These are phyloP conservation scores for Diceros bicornis DNA, from an alignment of 2,797 vertebrate genomes.

Conservation along the genomic window DNA sequence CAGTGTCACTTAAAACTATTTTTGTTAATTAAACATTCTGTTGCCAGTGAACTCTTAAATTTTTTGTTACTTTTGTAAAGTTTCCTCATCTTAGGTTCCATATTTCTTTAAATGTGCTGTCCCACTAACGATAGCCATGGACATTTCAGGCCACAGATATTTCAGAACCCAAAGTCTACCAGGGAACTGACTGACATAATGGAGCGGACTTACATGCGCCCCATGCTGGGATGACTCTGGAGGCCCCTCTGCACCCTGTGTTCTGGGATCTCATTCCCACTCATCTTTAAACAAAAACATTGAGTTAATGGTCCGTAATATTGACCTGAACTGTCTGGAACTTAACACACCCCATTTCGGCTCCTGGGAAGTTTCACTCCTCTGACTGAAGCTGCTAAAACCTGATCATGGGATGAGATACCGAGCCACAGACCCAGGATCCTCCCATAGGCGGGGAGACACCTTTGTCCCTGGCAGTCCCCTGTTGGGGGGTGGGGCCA, in stretches of 20 bases:
- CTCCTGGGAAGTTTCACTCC: neutral
- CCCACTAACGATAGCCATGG: neutral
- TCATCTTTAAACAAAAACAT: slow-evolving; percentile 35
- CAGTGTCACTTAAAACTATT: neutral
- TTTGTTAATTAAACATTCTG: slow-evolving; percentile 7
- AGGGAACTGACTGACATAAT: rapidly evolving
- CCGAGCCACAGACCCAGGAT: neutral
- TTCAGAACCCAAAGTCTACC: neutral
- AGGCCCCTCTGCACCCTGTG: neutral
- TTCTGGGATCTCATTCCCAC: neutral
- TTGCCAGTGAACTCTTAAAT: neutral
- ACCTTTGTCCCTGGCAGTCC: neutral
- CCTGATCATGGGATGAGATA: neutral
- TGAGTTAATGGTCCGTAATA: neutral
- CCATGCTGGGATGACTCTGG: neutral
- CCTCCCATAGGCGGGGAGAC: neutral
- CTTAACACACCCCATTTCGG: neutral
- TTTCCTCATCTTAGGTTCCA: neutral
- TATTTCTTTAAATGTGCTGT: neutral
- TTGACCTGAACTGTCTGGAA: neutral
- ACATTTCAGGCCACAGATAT: neutral
- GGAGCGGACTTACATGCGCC: rapidly evolving
- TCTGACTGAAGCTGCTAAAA: neutral
- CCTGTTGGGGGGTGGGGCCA: rapidly evolving
- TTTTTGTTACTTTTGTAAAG: neutral